Conservation (phyloP, 2,113 vertebrate species). For the Nycticorax nycticorax region DNA sequence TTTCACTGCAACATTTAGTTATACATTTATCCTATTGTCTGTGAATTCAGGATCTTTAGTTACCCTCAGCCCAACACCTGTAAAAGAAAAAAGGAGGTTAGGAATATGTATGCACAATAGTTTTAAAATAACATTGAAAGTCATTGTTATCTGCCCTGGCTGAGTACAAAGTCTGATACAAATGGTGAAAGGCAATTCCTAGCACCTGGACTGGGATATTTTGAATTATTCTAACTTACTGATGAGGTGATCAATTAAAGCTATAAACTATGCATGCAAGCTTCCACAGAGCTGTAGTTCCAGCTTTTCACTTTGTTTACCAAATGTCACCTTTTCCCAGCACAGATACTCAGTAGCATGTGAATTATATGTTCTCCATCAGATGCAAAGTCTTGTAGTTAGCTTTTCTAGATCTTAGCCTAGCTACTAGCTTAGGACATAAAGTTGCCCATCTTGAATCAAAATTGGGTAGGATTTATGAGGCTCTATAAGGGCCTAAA, state of each 20-base stretch:
- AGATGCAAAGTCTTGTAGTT: background rate
- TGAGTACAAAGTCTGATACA: background rate
- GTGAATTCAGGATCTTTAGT: background rate
- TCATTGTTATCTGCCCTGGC: background rate
- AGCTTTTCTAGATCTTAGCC: background rate
- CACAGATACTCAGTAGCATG: background rate
- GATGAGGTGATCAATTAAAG: background rate
- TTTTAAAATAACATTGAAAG: background rate
- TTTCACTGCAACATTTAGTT: slow-evolving; percentile 39
- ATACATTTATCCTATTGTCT: background rate
- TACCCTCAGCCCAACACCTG: background rate
- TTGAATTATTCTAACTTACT: background rate
- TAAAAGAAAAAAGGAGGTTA: background rate
- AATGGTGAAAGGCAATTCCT: background rate
- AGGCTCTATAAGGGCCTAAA: background rate
- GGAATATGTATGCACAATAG: background rate
- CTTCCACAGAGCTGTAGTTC: background rate
- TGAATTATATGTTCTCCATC: background rate
- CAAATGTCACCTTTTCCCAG: background rate
- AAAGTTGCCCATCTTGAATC: background rate
- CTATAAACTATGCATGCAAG: background rate
- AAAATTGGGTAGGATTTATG: slow-evolving; percentile 33
- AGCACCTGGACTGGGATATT: background rate
- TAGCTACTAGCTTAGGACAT: background rate
- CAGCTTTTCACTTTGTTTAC: background rate